Conservation (phyloP, 2,888 invertebrate genomes). For the Mythimna impura region DNA sequence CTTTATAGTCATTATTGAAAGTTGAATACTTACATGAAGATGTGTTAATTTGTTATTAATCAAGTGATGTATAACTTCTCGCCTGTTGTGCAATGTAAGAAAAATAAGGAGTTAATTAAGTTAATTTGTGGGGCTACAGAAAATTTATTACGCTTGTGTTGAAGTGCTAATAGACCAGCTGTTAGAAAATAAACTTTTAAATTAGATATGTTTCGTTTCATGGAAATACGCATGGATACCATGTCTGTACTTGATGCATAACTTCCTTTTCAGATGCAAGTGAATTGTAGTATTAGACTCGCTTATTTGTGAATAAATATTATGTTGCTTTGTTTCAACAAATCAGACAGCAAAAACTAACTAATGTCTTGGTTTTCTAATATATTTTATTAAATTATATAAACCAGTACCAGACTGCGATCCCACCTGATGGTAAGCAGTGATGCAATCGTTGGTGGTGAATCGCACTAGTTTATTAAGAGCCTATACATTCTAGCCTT, state of each 20-base stretch:
- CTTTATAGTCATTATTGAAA: slow-evolving; percentile 40
- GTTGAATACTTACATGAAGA: slow-evolving; percentile 30
- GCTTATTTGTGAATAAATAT: too few species aligned
- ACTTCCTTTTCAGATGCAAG: background rate
- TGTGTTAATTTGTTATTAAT: slow-evolving; percentile 45
- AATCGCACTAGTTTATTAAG: too few species aligned
- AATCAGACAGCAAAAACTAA: too few species aligned
- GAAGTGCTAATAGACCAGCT: background rate
- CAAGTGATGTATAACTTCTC: slow-evolving; percentile 12
- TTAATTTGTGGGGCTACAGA: slow-evolving; percentile 14
- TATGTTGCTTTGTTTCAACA: too few species aligned
- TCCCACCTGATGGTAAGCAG: too few species aligned
- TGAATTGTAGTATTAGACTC: background rate
- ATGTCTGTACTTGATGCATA: background rate
- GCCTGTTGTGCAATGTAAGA: background rate
- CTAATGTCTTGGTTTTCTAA: too few species aligned
- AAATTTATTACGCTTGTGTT: background rate
- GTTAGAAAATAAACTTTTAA: slow-evolving; percentile 6
- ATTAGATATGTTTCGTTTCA: background rate
- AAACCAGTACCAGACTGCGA: too few species aligned
- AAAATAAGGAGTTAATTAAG: slow-evolving; percentile 23
- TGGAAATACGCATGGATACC: background rate
- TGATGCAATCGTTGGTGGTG: too few species aligned
- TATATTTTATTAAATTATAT: too few species aligned
- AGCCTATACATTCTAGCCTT: too few species aligned